phyloP scores from a whole-genome alignment of 2,797 vertebrate genomes.

The Pitangus sulphuratus region DNA sequence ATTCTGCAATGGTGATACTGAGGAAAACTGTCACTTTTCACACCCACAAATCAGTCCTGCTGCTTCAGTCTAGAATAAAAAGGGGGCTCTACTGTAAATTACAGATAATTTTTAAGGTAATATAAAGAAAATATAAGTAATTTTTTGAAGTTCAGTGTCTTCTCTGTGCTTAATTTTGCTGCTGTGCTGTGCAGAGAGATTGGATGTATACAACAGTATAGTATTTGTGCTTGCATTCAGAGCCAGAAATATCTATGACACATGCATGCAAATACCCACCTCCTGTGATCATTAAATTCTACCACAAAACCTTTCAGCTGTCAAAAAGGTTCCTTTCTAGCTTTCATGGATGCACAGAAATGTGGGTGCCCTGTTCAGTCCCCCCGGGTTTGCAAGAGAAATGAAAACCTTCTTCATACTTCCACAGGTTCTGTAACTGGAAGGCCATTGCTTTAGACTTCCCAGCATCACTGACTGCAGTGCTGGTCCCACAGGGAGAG shows the following conservation, averaged over 20 bases:
- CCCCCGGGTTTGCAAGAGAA: background rate
- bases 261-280: background rate
- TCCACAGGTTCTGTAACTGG: background rate
- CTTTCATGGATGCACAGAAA: background rate
- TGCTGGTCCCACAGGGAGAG: background rate
- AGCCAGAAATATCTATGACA: background rate
- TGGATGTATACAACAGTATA: background rate
- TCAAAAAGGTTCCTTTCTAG: background rate
- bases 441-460: background rate
- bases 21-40: background rate
- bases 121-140: background rate
- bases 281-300: background rate
- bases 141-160: background rate
- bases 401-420: background rate
- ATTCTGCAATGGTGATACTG: background rate
- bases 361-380: background rate
- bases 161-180: background rate
- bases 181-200: background rate
- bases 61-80: background rate
- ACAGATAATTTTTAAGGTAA: background rate
- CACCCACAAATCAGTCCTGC: background rate
- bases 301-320: background rate
- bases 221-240: background rate
- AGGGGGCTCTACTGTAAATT: background rate
- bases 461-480: rapidly evolving